Evolutionary conservation across 2,797 vertebrate genomes (phyloP).

Genomic region (Halcyon smyrnensis): DNA sequence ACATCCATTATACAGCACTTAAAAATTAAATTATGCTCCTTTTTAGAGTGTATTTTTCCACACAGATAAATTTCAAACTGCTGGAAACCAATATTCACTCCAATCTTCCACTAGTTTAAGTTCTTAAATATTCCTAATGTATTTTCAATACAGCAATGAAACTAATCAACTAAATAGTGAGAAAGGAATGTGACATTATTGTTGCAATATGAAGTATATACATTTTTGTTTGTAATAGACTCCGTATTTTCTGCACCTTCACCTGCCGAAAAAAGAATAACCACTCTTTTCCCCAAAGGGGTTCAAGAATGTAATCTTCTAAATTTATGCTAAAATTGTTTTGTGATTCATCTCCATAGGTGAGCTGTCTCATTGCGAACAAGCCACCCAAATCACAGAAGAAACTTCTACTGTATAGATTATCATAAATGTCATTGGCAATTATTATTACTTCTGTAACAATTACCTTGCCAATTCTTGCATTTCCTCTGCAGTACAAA

Average conservation of each 20-base stretch:
- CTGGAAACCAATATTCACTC: not conserved
- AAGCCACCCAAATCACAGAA: not conserved
- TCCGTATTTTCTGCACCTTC: not conserved
- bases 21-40: not conserved
- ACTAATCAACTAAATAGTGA: not conserved
- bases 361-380: not conserved
- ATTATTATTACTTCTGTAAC: not conserved
- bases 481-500: not conserved
- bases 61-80: not conserved
- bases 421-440: not conserved
- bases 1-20: not conserved
- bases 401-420: not conserved
- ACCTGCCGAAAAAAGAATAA: not conserved
- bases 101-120: not conserved
- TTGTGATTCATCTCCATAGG: not conserved
- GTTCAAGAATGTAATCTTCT: not conserved
- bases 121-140: not conserved
- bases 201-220: not conserved
- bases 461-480: not conserved
- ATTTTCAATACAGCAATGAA: slow-evolving; percentile 4
- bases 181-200: not conserved
- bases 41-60: not conserved
- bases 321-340: not conserved
- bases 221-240: not conserved
- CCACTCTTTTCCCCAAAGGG: not conserved